Percentiles rank a stretch among this genome's conserved stretches.
Conservation (phyloP, 2,888 invertebrate genomes). For the Meiosimyza platycephala region DNA sequence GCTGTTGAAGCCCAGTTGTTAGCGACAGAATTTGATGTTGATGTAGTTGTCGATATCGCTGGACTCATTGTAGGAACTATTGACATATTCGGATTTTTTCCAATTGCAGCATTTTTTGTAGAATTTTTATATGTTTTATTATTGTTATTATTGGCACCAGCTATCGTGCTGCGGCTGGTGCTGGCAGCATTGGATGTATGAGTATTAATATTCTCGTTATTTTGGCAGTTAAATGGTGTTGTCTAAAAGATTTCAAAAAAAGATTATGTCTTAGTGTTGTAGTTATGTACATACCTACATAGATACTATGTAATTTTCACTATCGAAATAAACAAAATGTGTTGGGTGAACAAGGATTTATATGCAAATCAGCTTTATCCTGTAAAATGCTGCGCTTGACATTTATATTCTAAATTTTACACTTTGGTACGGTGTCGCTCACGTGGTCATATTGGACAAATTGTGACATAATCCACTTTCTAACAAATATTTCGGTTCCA, state of each 20-base stretch:
- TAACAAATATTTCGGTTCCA: neutral
- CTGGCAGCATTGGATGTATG: neutral
- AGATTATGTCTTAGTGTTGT: too few relatives aligned
- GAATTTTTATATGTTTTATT: constrained; percentile 24
- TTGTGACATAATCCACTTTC: neutral
- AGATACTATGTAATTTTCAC: too few relatives aligned
- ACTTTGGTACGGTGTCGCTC: too few relatives aligned
- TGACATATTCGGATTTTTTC: constrained; percentile 40
- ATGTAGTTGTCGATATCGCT: constrained; percentile 47
- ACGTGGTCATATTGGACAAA: too few relatives aligned
- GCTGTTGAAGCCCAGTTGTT: constrained; percentile 44
- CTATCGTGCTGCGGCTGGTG: neutral
- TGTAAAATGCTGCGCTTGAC: neutral
- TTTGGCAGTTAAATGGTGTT: neutral
- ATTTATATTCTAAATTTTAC: too few relatives aligned
- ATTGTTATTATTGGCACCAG: neutral
- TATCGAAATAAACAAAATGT: too few relatives aligned
- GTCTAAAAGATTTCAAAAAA: neutral
- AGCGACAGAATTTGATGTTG: constrained; percentile 21
- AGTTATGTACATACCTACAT: too few relatives aligned
- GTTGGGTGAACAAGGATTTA: too few relatives aligned
- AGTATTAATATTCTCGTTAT: neutral
- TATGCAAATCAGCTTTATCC: too few relatives aligned
- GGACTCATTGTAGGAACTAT: constrained; percentile 61
- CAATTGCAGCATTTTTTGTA: constrained; percentile 32